These are phyloP conservation scores for Seladonia tumulorum DNA, from an alignment of 2,888 invertebrate species.

Conservation along the genomic window DNA sequence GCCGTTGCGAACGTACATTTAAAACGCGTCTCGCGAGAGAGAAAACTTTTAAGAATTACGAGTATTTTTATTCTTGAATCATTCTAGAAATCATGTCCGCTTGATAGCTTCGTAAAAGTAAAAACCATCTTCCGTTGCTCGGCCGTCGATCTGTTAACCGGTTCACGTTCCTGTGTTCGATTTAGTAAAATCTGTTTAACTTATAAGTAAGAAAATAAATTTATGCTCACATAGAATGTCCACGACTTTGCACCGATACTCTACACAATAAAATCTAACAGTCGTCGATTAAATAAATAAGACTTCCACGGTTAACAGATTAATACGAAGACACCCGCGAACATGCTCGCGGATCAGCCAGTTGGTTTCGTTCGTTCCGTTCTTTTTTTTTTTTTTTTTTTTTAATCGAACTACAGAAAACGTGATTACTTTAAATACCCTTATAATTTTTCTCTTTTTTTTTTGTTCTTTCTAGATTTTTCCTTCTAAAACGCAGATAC, in stretches of 20 bases:
- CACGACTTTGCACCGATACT: not conserved
- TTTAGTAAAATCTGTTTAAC: not conserved
- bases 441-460: constrained; percentile 26
- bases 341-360: not conserved
- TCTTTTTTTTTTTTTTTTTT: not conserved
- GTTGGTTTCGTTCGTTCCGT: not conserved
- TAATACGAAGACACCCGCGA: not conserved
- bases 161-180: not conserved
- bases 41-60: constrained; percentile 38
- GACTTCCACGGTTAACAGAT: not conserved
- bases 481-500: constrained; percentile 21
- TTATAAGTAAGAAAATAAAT: not conserved
- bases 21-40: constrained; percentile 23
- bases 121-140: constrained; percentile 4
- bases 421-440: constrained; percentile 19
- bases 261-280: not conserved
- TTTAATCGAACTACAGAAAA: constrained; percentile 13
- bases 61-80: constrained; percentile 40
- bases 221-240: not conserved
- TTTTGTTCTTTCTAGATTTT: constrained; percentile 27
- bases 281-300: not conserved
- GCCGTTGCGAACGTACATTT: constrained; percentile 16
- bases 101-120: not conserved
- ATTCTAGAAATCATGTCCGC: constrained; percentile 17
- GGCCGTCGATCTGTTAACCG: not conserved